phyloP scores from a whole-genome alignment of 1,140 invertebrate species.

The Pectinophora gossypiella region DNA sequence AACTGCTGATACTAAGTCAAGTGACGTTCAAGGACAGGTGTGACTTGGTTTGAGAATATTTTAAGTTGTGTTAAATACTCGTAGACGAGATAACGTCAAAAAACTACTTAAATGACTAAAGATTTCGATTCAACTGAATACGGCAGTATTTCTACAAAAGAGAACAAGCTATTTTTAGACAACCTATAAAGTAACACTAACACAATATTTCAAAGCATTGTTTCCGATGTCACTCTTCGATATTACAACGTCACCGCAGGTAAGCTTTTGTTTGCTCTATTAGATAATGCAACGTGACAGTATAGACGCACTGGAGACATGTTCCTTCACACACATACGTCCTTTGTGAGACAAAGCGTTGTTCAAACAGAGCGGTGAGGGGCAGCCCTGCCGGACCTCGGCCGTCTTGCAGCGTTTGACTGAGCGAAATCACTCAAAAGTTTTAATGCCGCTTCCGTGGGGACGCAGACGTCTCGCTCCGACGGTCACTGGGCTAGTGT shows the following conservation, averaged over 20 bases:
- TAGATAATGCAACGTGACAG: neutral
- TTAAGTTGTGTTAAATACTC: too few species aligned
- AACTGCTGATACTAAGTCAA: too few species aligned
- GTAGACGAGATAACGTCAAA: too few species aligned
- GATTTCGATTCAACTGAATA: too few species aligned
- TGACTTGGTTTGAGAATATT: too few species aligned
- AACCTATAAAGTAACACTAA: too few species aligned
- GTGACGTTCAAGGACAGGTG: too few species aligned
- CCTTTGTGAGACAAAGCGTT: neutral
- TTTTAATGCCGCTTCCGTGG: constrained; percentile 70
- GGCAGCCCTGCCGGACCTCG: constrained; percentile 29
- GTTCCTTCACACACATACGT: neutral
- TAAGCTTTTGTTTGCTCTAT: neutral
- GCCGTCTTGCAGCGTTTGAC: constrained; percentile 66
- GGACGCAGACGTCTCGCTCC: constrained; percentile 14
- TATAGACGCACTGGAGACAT: neutral
- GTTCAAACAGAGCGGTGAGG: neutral
- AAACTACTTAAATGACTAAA: too few species aligned
- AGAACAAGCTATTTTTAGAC: too few species aligned
- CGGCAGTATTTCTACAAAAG: too few species aligned
- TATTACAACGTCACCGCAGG: neutral
- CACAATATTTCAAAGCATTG: too few species aligned
- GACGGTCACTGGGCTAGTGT: constrained; percentile 16
- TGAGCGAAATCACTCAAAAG: constrained; percentile 73
- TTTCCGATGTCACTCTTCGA: neutral